phyloP scores from a whole-genome alignment of 2,797 vertebrate species.

The Botia kubotai region DNA sequence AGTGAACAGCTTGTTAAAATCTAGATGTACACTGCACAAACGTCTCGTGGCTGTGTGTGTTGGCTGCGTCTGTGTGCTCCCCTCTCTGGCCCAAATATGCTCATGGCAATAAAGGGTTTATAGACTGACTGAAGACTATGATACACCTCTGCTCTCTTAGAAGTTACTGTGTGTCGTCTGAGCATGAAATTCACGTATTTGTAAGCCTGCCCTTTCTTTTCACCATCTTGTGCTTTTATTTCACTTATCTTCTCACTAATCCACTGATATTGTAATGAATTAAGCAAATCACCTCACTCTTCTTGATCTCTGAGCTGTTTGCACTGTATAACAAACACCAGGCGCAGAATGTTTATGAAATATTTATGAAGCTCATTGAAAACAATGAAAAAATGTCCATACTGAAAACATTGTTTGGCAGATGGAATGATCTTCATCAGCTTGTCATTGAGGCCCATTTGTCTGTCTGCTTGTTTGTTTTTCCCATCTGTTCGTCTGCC shows the following conservation, averaged over 20 bases:
- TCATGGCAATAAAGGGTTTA: conserved; percentile 40
- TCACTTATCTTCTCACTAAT: conserved; percentile 53
- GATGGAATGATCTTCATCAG: conserved; percentile 27
- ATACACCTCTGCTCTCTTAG: conserved; percentile 24
- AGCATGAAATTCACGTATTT: conserved; percentile 17
- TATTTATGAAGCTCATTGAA: not conserved
- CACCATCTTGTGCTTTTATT: conserved; percentile 27
- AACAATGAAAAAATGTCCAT: conserved; percentile 7
- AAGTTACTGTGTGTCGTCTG: conserved; percentile 14
- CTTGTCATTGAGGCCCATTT: conserved; percentile 51
- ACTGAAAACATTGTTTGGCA: conserved; percentile 35
- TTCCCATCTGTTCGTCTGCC: conserved; percentile 52
- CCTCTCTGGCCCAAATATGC: conserved; percentile 13
- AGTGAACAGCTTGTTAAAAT: conserved; percentile 19
- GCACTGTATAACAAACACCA: not conserved
- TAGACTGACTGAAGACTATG: conserved; percentile 16
- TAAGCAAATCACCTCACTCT: not conserved
- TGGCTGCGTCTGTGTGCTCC: conserved; percentile 43
- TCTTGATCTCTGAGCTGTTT: conserved; percentile 21
- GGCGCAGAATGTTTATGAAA: conserved; percentile 19
- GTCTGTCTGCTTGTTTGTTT: conserved; percentile 46
- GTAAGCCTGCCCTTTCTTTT: conserved; percentile 31
- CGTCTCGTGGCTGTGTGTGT: conserved; percentile 41
- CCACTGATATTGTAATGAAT: conserved; percentile 40
- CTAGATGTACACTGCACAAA: conserved; percentile 33